These are phyloP conservation scores for Pica pica DNA, from an alignment of 2,113 vertebrate species.

Conservation along the genomic window DNA sequence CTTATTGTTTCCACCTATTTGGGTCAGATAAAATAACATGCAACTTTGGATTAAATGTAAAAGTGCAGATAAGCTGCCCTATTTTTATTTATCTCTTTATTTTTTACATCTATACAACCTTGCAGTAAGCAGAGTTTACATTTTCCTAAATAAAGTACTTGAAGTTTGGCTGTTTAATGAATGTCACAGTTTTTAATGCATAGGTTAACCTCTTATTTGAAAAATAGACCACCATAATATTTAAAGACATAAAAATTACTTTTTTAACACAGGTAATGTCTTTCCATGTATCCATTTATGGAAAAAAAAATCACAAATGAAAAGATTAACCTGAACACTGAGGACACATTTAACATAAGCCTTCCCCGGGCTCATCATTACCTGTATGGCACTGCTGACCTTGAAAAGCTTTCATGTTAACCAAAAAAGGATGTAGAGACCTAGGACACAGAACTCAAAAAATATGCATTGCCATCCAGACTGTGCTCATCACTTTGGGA, in stretches of 20 bases:
- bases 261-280: not conserved
- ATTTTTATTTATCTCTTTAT: slow-evolving; percentile 7
- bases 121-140: not conserved
- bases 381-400: slow-evolving; percentile 26
- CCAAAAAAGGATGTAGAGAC: not conserved
- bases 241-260: not conserved
- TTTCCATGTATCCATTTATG: not conserved
- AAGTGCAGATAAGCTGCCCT: slow-evolving; percentile 3
- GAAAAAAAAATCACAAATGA: not conserved
- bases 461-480: not conserved
- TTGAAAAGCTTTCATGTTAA: slow-evolving; percentile 50
- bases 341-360: slow-evolving; percentile 47
- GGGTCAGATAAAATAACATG: not conserved
- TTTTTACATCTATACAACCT: not conserved
- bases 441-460: not conserved
- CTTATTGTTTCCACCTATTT: not conserved
- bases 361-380: slow-evolving; percentile 18
- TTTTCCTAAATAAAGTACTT: not conserved
- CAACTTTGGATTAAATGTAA: not conserved
- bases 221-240: not conserved
- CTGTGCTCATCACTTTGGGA: not conserved
- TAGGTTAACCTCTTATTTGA: not conserved
- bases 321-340: slow-evolving; percentile 48
- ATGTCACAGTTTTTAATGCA: not conserved
- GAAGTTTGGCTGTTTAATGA: not conserved